Percentiles rank a stretch among this genome's conserved stretches.
Evolutionary conservation across 2,888 invertebrate genomes (phyloP).

Genomic region (Agrochola litura): DNA sequence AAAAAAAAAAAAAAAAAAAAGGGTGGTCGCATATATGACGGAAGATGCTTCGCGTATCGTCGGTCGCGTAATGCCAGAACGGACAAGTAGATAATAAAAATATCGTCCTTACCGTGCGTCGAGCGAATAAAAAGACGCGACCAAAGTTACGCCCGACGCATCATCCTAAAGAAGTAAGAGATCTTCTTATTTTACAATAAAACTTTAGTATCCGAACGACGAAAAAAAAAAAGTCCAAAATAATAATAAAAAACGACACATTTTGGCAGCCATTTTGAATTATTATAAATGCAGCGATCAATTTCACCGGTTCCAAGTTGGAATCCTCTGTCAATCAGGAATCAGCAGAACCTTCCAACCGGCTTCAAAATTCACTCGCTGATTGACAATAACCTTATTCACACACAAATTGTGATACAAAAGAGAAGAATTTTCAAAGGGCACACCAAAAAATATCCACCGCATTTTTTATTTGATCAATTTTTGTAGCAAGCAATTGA

Average conservation of each 20-base stretch:
- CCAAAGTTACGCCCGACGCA: no score
- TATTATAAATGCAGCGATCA: constrained; percentile 42
- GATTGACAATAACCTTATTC: constrained; percentile 66
- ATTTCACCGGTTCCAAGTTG: constrained; percentile 18
- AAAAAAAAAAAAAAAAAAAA: no score
- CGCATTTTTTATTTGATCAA: constrained; percentile 79
- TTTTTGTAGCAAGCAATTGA: constrained; percentile 77
- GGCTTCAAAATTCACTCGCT: constrained; percentile 40
- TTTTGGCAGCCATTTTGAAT: constrained; percentile 29
- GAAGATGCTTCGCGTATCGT: no score
- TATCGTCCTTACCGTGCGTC: no score
- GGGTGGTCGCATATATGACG: no score
- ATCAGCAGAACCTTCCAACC: constrained; percentile 19
- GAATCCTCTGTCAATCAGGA: constrained; percentile 42
- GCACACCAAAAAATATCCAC: constrained; percentile 68
- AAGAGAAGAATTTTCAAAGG: constrained; percentile 57
- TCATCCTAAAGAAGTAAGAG: not conserved
- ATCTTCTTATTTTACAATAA: not conserved
- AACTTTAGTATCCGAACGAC: no score
- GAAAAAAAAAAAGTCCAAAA: not conserved
- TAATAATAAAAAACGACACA: not conserved
- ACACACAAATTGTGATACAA: constrained; percentile 60
- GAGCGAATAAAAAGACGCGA: no score
- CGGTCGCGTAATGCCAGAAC: no score
- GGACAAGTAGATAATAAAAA: no score